Evolutionary conservation across 2,113 vertebrate genomes (phyloP), one percentile per base, ranked within the genome.

Genomic region (Zonotrichia leucophrys): DNA sequence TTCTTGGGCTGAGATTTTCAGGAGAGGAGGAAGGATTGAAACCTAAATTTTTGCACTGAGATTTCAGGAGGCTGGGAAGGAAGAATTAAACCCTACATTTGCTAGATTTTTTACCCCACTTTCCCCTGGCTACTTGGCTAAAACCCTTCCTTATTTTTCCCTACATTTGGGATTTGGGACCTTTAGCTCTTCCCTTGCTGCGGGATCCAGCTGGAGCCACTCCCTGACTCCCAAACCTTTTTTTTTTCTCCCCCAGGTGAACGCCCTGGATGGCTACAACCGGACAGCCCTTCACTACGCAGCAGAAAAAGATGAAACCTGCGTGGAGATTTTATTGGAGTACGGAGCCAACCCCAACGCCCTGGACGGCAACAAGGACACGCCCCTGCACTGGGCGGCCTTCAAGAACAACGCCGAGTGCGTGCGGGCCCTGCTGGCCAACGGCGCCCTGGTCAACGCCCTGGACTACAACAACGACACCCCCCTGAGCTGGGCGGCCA

Each of bases 341-440:
- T 99, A 99, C 0, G 99, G 99, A 0, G 99, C 99, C 53, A 97
- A 98, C 88, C 98, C 99, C 76, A 98, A 99, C 2, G 98, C 99
- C 0, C 96, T 98, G 91, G 99, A 99, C 0, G 99, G 99, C 55
- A 99, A 99, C 97, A 98, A 98, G 97, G 99, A 99, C 96, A 99
- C 99, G 0, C 99, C 99, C 0, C 98, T 99, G 35, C 99, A 99
- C 97, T 99, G 99, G 99, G 99, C 99, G 0, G 98, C 99, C 93
- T 99, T 99, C 94, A 99, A 99, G 97, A 99, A 99, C 96, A 99
- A 99, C 86, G 98, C 99, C 0, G 99, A 99, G 92, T 99, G 99
- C 27, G 99, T 98, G 68, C 97, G 99, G 67, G 97, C 98, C 7
- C 97, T 99, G 73, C 98, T 99, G 55, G 99, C 99, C 96, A 99